phyloP scores from a whole-genome alignment of 2,888 invertebrate genomes.

The Chromoteleia sp. region DNA sequence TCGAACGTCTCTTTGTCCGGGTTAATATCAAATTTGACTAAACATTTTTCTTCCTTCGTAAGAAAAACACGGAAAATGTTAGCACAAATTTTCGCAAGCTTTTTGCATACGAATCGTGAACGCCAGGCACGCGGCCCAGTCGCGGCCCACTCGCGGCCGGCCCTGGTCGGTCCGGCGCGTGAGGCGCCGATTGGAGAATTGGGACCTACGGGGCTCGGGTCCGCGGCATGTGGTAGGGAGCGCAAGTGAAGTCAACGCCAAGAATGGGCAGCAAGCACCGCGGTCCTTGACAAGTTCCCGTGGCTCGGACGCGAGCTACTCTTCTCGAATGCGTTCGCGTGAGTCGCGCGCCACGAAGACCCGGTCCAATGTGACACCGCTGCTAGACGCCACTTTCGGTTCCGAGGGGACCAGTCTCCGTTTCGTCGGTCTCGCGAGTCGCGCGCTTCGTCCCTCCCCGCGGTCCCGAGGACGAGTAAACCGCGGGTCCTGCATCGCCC shows the following conservation, averaged over 20 bases:
- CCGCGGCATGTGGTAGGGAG: slow-evolving; percentile 70
- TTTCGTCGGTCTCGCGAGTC: too few species aligned
- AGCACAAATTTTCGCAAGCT: too few species aligned
- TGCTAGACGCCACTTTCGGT: slow-evolving; percentile 7
- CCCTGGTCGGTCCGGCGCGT: slow-evolving; percentile 27
- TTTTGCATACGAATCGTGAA: too few species aligned
- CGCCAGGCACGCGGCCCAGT: too few species aligned
- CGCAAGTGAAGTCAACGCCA: slow-evolving; percentile 84
- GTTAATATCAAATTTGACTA: too few species aligned
- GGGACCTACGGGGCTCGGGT: slow-evolving; percentile 17
- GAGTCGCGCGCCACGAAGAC: slow-evolving; percentile 22
- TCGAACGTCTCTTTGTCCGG: too few species aligned
- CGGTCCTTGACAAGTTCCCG: slow-evolving; percentile 67
- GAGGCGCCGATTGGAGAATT: slow-evolving; percentile 64
- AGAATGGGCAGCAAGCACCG: slow-evolving; percentile 83
- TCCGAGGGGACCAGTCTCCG: slow-evolving; percentile 1
- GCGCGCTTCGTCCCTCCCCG: neutral
- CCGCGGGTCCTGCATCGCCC: too few species aligned
- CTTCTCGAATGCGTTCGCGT: slow-evolving; percentile 37
- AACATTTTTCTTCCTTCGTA: too few species aligned
- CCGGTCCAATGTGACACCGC: slow-evolving; percentile 20
- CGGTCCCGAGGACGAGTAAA: slow-evolving; percentile 1
- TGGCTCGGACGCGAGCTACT: slow-evolving; percentile 8
- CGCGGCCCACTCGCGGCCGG: slow-evolving; percentile 23
- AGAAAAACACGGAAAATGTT: too few species aligned